Conservation (phyloP, 1,140 invertebrate species). For the Drosophila grimshawi region DNA sequence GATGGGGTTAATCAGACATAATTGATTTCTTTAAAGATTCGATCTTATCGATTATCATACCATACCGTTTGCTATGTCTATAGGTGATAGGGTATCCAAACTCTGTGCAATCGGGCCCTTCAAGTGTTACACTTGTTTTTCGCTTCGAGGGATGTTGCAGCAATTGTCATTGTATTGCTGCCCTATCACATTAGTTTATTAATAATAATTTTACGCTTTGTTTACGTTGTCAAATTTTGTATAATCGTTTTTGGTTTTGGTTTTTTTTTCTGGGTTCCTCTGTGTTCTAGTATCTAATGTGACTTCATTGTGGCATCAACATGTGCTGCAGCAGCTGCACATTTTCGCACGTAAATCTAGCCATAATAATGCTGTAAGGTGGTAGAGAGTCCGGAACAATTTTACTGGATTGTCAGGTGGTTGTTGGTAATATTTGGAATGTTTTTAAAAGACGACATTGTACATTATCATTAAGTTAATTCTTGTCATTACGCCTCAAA, state of each 20-base stretch:
- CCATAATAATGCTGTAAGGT: conserved; percentile 30
- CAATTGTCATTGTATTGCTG: conserved; percentile 58
- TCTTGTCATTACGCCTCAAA: conserved; percentile 41
- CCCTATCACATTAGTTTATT: conserved; percentile 63
- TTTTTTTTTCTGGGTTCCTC: conserved; percentile 14
- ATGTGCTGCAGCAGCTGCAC: conserved; percentile 63
- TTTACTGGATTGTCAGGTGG: conserved; percentile 70
- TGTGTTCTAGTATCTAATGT: conserved; percentile 40
- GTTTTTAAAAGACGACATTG: not conserved
- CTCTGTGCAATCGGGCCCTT: conserved; percentile 14
- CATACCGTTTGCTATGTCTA: not conserved
- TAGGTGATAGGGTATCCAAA: conserved; percentile 22
- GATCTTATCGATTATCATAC: not conserved
- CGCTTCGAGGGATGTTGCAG: conserved; percentile 55
- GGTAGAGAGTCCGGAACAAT: conserved; percentile 6
- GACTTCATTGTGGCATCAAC: conserved; percentile 55
- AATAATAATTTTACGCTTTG: conserved; percentile 83
- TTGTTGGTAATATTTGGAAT: conserved; percentile 29
- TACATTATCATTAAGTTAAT: not conserved
- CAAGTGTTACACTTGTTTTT: conserved; percentile 68
- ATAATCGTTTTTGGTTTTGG: conserved; percentile 47
- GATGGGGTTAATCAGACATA: no score
- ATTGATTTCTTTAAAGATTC: no score
- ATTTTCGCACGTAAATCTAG: conserved; percentile 64
- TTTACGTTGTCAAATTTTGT: conserved; percentile 74